A percentile compares a stretch with the other conserved stretches of the same genome.
Evolutionary conservation across 2,797 vertebrate species (phyloP).

Genomic region (Apogon hyalosoma): DNA sequence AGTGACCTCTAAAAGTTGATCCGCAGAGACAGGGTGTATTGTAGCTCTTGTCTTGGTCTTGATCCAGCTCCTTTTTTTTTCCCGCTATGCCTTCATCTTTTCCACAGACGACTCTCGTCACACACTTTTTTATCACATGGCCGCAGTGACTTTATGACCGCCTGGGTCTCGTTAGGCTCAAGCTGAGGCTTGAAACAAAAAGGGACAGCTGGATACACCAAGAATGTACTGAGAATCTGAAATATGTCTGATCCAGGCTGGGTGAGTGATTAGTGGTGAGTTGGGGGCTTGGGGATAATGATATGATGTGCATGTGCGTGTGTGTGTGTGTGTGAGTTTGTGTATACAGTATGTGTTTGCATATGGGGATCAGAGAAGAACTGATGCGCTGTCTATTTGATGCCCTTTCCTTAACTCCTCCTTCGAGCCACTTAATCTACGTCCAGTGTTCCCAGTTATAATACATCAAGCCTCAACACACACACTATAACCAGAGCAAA

Average conservation of each 20-base stretch:
- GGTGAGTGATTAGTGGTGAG: conserved; percentile 35
- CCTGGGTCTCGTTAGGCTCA: conserved; percentile 53
- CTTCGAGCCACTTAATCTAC: conserved; percentile 6
- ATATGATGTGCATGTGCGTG: conserved; percentile 24
- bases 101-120: conserved; percentile 45
- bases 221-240: conserved; percentile 36
- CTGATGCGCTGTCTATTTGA: conserved; percentile 25
- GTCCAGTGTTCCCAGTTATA: not conserved
- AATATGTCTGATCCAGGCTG: conserved; percentile 37
- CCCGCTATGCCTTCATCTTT: conserved; percentile 46
- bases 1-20: conserved; percentile 22
- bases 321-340: conserved; percentile 51
- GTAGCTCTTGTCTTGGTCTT: conserved; percentile 40
- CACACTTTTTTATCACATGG: conserved; percentile 39
- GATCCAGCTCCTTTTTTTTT: conserved; percentile 28
- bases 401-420: conserved; percentile 25
- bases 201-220: conserved; percentile 45
- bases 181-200: conserved; percentile 37
- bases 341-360: not conserved
- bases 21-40: conserved; percentile 46
- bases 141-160: conserved; percentile 44
- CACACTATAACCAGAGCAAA: not conserved
- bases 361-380: conserved; percentile 32
- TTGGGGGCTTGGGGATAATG: conserved; percentile 11
- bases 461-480: not conserved